These are phyloP conservation scores for Leptinotarsa defecta DNA, from an alignment of 1,140 invertebrate genomes.

Conservation along the genomic window DNA sequence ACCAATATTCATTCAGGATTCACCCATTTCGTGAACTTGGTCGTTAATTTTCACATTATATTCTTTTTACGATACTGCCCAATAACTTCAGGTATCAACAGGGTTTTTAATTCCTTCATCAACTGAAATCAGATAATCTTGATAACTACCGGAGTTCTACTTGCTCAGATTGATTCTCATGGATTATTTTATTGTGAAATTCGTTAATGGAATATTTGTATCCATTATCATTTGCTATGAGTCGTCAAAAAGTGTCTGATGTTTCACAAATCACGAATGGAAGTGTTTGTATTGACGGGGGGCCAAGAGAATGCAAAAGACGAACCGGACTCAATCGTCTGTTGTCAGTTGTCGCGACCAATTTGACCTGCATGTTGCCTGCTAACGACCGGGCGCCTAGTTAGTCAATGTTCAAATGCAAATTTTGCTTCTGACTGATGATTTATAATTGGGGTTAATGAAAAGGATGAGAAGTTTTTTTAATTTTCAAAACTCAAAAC, in stretches of 20 bases:
- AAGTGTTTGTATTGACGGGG: conserved; percentile 1
- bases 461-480: background rate
- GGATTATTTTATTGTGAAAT: background rate
- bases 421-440: background rate
- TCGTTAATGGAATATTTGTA: background rate
- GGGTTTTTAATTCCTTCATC: no score
- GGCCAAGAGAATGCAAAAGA: background rate
- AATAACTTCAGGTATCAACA: no score
- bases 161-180: no score
- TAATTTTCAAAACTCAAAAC: no score
- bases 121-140: no score
- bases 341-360: background rate
- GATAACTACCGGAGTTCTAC: no score
- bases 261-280: background rate
- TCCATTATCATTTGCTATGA: background rate
- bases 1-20: no score
- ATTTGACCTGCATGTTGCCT: background rate
- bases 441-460: conserved; percentile 1
- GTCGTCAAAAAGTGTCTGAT: conserved; percentile 3
- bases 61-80: no score
- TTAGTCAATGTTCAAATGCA: conserved; percentile 2
- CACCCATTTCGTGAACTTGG: no score
- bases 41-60: no score
- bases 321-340: background rate
- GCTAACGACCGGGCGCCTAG: background rate